phyloP scores from a whole-genome alignment of 2,888 invertebrate genomes.

The Schizotus pectinicornis region DNA sequence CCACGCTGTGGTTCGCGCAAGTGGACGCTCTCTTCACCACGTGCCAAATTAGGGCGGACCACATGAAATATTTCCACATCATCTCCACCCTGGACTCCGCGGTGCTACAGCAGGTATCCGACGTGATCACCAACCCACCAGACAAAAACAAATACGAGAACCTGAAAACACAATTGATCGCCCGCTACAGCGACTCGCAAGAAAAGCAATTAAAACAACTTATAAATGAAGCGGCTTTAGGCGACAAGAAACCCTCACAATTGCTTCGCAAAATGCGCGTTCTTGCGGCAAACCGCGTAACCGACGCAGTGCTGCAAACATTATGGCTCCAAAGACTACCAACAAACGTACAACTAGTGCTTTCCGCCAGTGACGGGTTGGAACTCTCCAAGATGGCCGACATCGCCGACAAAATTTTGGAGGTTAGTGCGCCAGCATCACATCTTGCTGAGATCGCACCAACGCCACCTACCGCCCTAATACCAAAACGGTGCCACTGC shows the following conservation, averaged over 20 bases:
- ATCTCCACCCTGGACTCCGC: background rate
- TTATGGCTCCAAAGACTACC: conserved; percentile 39
- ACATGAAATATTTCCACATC: too few relatives aligned
- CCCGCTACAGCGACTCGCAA: conserved; percentile 15
- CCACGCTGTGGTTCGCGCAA: too few relatives aligned
- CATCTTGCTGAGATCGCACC: too few relatives aligned
- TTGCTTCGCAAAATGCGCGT: background rate
- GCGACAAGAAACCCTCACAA: conserved; percentile 26
- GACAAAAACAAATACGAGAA: background rate
- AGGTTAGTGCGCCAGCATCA: conserved; percentile 2
- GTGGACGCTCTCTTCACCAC: too few relatives aligned
- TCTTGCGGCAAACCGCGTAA: conserved; percentile 33
- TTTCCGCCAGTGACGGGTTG: conserved; percentile 30
- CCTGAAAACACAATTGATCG: background rate
- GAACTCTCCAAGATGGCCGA: conserved; percentile 10
- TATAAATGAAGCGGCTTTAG: conserved; percentile 28
- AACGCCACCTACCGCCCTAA: too few relatives aligned
- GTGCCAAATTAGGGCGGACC: too few relatives aligned
- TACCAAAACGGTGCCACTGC: too few relatives aligned
- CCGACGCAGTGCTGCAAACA: conserved; percentile 35
- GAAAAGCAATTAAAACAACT: conserved; percentile 23
- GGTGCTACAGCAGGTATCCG: background rate
- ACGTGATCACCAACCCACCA: background rate
- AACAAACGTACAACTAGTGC: conserved; percentile 28
- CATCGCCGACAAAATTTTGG: conserved; percentile 24